phyloP scores from a whole-genome alignment of 2,797 vertebrate species.

The Siniperca scherzeri region DNA sequence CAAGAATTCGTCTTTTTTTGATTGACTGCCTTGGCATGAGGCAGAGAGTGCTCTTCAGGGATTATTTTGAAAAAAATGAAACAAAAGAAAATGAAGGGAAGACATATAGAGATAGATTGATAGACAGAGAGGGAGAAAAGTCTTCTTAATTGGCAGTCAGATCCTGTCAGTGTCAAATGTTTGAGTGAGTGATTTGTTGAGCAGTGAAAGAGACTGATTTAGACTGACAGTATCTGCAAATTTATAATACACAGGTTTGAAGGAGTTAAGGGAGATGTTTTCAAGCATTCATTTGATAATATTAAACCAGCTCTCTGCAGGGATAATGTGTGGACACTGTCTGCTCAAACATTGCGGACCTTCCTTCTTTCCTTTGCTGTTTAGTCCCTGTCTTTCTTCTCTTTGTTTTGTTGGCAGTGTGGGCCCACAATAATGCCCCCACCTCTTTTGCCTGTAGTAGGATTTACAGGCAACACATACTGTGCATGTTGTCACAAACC shows the following conservation, averaged over 20 bases:
- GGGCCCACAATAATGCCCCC: not conserved
- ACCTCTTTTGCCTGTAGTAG: not conserved
- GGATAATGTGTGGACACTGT: constrained; percentile 1
- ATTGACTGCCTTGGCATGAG: constrained; percentile 40
- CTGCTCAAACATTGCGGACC: not conserved
- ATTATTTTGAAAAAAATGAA: constrained; percentile 41
- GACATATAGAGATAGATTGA: constrained; percentile 46
- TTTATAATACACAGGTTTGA: constrained; percentile 15
- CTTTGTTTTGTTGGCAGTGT: not conserved
- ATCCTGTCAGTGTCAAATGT: constrained; percentile 54
- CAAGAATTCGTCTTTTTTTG: constrained; percentile 42
- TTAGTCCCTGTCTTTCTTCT: not conserved
- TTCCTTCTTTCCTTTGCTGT: not conserved
- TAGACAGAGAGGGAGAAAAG: constrained; percentile 51
- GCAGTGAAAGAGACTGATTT: constrained; percentile 38
- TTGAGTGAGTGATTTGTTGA: constrained; percentile 64
- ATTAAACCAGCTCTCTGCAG: constrained; percentile 19
- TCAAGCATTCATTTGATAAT: constrained; percentile 36
- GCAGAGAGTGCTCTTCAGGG: not conserved
- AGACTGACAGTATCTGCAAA: constrained; percentile 33
- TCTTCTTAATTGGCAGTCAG: constrained; percentile 69
- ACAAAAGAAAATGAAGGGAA: constrained; percentile 37
- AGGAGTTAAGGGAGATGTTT: constrained; percentile 10
- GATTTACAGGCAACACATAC: not conserved
- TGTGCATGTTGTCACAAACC: not conserved